These are phyloP conservation scores for Papio anubis DNA, from an alignment of 2,113 vertebrate species.

Conservation along the genomic window DNA sequence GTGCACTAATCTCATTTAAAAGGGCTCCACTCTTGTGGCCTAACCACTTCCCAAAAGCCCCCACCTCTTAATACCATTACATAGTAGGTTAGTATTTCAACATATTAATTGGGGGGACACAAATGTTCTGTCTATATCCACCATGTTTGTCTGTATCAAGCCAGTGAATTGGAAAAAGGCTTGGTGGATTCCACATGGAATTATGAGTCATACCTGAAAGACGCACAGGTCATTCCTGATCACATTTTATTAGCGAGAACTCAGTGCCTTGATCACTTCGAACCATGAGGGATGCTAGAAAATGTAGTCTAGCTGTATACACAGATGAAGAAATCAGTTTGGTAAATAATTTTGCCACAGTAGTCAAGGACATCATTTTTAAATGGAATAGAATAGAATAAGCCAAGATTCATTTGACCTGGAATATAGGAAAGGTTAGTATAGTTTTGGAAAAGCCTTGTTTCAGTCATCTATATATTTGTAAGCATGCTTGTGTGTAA, in stretches of 20 bases:
- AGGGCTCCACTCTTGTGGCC: background rate
- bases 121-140: background rate
- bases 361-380: constrained; percentile 42
- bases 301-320: background rate
- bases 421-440: background rate
- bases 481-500: background rate
- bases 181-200: background rate
- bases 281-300: background rate
- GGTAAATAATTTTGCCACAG: background rate
- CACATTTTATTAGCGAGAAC: constrained; percentile 11
- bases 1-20: background rate
- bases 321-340: background rate
- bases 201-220: background rate
- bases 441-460: constrained; percentile 14
- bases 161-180: background rate
- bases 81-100: background rate
- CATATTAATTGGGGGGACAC: background rate
- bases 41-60: background rate
- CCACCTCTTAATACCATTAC: background rate
- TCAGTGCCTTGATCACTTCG: background rate
- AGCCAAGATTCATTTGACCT: constrained; percentile 4
- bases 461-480: background rate
- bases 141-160: background rate
- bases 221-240: background rate
- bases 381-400: constrained; percentile 17